Percentiles rank a stretch among this genome's conserved stretches.
Conservation (phyloP, 2,888 invertebrate genomes). For the Drosophila affinis region DNA sequence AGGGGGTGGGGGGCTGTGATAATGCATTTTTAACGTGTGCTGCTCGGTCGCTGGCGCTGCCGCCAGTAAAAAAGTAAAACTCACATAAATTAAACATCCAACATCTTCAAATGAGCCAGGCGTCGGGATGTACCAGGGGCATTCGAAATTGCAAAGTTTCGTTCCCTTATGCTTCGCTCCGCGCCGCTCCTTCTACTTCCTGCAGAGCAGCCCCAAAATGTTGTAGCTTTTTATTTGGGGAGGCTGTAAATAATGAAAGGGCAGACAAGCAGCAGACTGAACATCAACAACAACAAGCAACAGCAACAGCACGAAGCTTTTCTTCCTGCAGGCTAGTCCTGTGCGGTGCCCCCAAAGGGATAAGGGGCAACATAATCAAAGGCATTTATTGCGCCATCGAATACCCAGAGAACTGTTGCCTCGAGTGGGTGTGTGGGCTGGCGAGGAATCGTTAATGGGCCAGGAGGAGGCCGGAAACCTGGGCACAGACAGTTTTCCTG, state of each 20-base stretch:
- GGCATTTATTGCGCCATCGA: constrained; percentile 72
- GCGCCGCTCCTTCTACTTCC: constrained; percentile 5
- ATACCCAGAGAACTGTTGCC: constrained; percentile 65
- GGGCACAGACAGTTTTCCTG: constrained; percentile 57
- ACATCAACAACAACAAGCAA: constrained; percentile 33
- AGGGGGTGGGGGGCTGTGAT: constrained; percentile 17
- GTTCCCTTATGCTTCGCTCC: background rate
- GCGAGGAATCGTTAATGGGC: background rate
- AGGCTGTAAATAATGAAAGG: constrained; percentile 75
- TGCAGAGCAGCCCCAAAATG: constrained; percentile 30
- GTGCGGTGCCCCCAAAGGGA: constrained; percentile 60
- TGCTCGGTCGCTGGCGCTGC: constrained; percentile 1
- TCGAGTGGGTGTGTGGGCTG: constrained; percentile 27
- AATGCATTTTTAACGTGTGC: constrained; percentile 64
- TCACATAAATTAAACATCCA: constrained; percentile 54
- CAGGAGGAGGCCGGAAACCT: constrained; percentile 62
- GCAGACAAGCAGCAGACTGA: constrained; percentile 73
- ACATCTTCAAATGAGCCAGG: constrained; percentile 35
- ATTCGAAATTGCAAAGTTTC: background rate
- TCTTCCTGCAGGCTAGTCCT: background rate
- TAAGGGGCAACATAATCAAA: constrained; percentile 70
- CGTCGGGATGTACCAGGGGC: constrained; percentile 3
- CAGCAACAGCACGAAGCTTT: constrained; percentile 20
- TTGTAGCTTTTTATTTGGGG: constrained; percentile 35
- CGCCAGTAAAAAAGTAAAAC: constrained; percentile 42